Conservation (phyloP, 2,113 vertebrate species). For the Etheostoma spectabile region DNA sequence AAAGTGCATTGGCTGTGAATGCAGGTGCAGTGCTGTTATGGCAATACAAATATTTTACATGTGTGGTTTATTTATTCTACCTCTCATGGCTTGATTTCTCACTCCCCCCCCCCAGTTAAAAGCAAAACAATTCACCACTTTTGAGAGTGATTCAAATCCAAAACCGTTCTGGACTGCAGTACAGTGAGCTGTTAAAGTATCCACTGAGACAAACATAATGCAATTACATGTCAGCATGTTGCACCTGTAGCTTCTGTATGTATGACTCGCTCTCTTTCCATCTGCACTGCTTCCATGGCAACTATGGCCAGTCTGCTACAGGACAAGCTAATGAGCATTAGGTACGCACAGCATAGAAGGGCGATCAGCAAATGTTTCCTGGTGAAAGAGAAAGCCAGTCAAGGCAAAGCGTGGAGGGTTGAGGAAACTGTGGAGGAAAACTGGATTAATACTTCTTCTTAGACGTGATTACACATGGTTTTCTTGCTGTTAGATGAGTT, state of each 20-base stretch:
- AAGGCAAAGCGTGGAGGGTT: neutral
- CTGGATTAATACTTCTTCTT: neutral
- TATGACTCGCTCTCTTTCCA: neutral
- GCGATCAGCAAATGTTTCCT: neutral
- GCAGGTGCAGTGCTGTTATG: neutral
- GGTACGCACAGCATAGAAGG: neutral
- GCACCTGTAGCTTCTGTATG: conserved; percentile 30
- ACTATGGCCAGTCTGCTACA: conserved; percentile 33
- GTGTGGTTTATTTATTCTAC: conserved; percentile 40
- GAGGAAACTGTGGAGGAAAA: neutral
- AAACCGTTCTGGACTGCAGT: neutral
- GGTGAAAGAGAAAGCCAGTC: neutral
- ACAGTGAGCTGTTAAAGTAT: neutral
- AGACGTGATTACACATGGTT: neutral
- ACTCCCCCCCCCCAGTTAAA: neutral
- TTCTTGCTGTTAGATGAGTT: neutral
- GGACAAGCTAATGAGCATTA: conserved; percentile 28
- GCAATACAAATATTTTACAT: too few relatives aligned
- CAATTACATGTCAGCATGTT: conserved; percentile 24
- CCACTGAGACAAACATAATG: conserved; percentile 3
- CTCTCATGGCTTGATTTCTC: conserved; percentile 25
- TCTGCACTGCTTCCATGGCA: conserved; percentile 62
- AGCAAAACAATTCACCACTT: conserved; percentile 2
- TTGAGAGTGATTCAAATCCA: conserved; percentile 4
- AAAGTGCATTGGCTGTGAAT: conserved; percentile 18